phyloP scores from a whole-genome alignment of 2,113 vertebrate species.

The Origma solitaria region DNA sequence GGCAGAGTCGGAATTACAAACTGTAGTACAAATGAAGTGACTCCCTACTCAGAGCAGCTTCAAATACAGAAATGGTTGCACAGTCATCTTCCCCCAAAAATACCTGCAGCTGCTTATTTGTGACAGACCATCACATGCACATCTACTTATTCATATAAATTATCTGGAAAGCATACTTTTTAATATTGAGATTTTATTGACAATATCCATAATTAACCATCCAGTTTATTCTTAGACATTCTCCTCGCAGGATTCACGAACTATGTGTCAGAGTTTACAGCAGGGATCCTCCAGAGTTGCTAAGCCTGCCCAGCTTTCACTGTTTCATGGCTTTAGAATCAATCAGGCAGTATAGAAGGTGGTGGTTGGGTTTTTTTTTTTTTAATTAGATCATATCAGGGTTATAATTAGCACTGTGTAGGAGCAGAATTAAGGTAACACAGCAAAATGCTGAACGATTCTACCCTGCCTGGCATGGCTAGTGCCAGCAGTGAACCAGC shows the following conservation, averaged over 20 bases:
- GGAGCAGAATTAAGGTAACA: conserved; percentile 66
- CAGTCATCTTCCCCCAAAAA: neutral
- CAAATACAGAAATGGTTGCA: neutral
- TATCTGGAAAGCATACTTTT: neutral
- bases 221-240: neutral
- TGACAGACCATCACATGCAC: neutral
- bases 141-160: neutral
- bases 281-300: neutral
- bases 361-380: neutral
- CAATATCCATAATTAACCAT: neutral
- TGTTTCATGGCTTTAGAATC: conserved; percentile 14
- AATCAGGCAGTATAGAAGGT: conserved; percentile 1
- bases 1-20: neutral
- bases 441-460: conserved; percentile 24
- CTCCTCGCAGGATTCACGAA: neutral
- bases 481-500: neutral
- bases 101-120: neutral
- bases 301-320: neutral
- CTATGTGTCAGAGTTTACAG: conserved; percentile 1
- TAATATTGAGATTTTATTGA: neutral
- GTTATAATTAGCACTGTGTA: conserved; percentile 65
- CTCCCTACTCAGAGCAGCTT: neutral
- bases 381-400: conserved; percentile 58
- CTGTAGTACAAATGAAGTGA: neutral
- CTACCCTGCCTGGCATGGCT: neutral